Conservation (phyloP, 1,140 invertebrate genomes). For the Anoplolepis gracilipes region DNA sequence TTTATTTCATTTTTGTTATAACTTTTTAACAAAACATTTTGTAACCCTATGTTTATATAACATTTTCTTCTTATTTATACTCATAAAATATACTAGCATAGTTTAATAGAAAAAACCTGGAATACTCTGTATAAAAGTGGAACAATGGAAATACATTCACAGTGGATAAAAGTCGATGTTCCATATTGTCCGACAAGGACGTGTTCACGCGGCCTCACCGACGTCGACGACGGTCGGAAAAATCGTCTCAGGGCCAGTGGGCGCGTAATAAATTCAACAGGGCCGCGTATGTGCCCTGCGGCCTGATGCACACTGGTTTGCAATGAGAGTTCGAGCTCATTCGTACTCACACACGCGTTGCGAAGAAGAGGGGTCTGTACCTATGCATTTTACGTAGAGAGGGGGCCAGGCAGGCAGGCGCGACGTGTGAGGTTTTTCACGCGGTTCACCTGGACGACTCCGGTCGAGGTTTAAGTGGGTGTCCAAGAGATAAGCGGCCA, state of each 20-base stretch:
- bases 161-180: constrained; percentile 21
- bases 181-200: constrained; percentile 43
- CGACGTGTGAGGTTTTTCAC: constrained; percentile 83
- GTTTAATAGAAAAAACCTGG: too few relatives aligned
- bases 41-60: too few relatives aligned
- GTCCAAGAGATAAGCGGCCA: constrained; percentile 82
- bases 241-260: constrained; percentile 48
- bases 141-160: constrained; percentile 7
- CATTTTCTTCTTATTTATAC: too few relatives aligned
- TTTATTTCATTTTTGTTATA: too few relatives aligned
- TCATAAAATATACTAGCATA: too few relatives aligned
- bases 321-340: constrained; percentile 38
- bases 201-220: constrained; percentile 13
- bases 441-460: constrained; percentile 74
- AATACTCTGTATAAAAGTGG: background rate
- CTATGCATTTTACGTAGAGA: constrained; percentile 62
- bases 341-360: constrained; percentile 15
- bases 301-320: constrained; percentile 33
- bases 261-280: constrained; percentile 58
- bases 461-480: constrained; percentile 82
- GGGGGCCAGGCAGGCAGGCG: constrained; percentile 37
- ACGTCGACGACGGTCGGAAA: constrained; percentile 34
- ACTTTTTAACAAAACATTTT: too few relatives aligned
- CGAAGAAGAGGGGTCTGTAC: constrained; percentile 12
- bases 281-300: constrained; percentile 24